Conservation (phyloP, 2,888 invertebrate species). For the Platycnemis pennipes region DNA sequence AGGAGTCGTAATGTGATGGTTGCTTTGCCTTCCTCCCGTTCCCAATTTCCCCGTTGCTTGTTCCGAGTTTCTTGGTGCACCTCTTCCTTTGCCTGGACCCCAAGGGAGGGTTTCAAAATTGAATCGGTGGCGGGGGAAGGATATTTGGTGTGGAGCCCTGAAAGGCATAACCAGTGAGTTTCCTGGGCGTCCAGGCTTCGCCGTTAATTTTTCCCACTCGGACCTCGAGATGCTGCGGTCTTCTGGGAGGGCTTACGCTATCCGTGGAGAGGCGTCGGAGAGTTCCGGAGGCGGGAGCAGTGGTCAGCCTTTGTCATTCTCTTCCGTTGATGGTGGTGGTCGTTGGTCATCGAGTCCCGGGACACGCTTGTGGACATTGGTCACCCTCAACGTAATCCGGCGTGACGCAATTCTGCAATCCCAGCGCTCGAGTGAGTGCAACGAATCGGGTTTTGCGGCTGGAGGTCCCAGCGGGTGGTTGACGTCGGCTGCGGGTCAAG, state of each 20-base stretch:
- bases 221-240: background rate
- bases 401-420: background rate
- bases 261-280: background rate
- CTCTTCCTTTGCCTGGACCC: background rate
- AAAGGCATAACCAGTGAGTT: too few species aligned
- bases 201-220: background rate
- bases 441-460: background rate
- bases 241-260: background rate
- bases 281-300: conserved; percentile 43
- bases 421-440: background rate
- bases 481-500: background rate
- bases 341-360: background rate
- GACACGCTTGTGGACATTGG: background rate
- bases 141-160: background rate
- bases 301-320: background rate
- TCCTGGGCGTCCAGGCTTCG: too few species aligned
- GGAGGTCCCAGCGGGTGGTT: background rate
- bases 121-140: background rate
- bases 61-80: background rate
- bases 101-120: background rate
- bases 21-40: background rate
- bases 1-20: background rate
- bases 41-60: background rate
- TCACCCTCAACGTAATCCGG: background rate
- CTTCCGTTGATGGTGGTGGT: conserved; percentile 1